Evolutionary conservation across 2,888 invertebrate species (phyloP), one percentile per base, ranked within the genome.

Genomic region (Nezara viridula): DNA sequence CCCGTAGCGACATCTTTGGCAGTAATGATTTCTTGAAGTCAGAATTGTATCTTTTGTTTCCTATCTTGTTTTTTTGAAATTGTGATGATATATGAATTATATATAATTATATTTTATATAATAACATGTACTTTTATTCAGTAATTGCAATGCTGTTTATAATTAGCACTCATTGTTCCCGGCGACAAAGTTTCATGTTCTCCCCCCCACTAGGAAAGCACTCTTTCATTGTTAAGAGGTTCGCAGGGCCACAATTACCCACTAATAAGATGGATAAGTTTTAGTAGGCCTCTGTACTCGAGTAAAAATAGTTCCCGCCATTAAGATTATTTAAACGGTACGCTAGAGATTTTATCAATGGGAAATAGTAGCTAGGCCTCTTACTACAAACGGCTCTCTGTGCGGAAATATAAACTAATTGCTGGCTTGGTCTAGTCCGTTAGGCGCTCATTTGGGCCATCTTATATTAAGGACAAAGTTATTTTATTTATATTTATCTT

Each of bases 291-390:
- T 81, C 81, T 44, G 37, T 81, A 37, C 19, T 21, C 19, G 0
- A 5, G 66, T 37, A 81, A 81, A 81, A 47, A 81, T 47, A 47
- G 81, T 81, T 81, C 66, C 66, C 66, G 66, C 21, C 66, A 73
- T 73, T 73, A 44, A 81, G 44, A 81, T 47, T 81, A n/a, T 81
- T 81, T 81, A 81, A 81, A 81, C 81, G 81, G 81, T 81, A 81
- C 81, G 81, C 44, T 24, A 6, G n/a, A 81, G 81, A 81, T 81
- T 40, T 40, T 81, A 81, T 81, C 81, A 81, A 81, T 44, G 44
- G 44, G 40, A 47, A 81, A 47, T 81, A n/a, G 81, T 81, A 44
- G 44, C 44, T 60, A 32, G 60, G 21, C 9, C 66, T 73, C 19
- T 73, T 73, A 32, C 66, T 73, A 73, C 32, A 32, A 73, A 73